Base-by-base conservation (phyloP, 2,888 invertebrate species). In the Epinotia demarniana region DNA sequence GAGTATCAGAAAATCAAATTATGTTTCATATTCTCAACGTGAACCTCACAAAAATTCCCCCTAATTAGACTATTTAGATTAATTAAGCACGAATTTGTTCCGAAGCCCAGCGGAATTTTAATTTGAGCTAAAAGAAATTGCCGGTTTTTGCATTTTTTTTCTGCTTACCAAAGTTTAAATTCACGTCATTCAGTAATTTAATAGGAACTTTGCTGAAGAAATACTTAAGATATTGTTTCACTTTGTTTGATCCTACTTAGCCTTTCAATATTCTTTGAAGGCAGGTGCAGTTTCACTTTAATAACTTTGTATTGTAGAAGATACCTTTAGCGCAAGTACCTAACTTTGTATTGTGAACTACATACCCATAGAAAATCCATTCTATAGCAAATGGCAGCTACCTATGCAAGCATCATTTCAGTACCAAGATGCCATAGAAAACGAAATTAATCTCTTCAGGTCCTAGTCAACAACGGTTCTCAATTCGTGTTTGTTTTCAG, bases 21-120 rank as follows among this genome's bases (percentile, higher is more conserved):
- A 67, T 67, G 72, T 62, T 75, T 72, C 71, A 75, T 75, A 83
- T 82, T 84, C 80, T 69, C 77, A 74, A 69, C 80, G 81, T 79
- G 80, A 78, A 78, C 81, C 80, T 77, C 74, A 9, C 85, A 86
- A 87, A 86, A 71, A 84, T 82, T 79, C 81, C 80, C 80, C 80
- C 81, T 88, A 87, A 89, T 89, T 87, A 88, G 84, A 80, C 81
- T 83, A 86, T 89, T 88, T 86, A 84, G 83, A 84, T 87, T 88
- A 85, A 89, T 87, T 86, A 86, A 79, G 80, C 79, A 79, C 78
- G 80, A 84, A 83, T 84, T 87, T 87, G 84, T 86, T 84, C 79
- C 79, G 83, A 77, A 84, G 85, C 80, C 82, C 74, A 75, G 73
- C 72, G 71, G 86, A 87, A 88, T 88, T 85, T 86, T 84, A 86